Evolutionary conservation across 2,113 vertebrate genomes (phyloP).

Genomic region (Lophotis ruficrista): DNA sequence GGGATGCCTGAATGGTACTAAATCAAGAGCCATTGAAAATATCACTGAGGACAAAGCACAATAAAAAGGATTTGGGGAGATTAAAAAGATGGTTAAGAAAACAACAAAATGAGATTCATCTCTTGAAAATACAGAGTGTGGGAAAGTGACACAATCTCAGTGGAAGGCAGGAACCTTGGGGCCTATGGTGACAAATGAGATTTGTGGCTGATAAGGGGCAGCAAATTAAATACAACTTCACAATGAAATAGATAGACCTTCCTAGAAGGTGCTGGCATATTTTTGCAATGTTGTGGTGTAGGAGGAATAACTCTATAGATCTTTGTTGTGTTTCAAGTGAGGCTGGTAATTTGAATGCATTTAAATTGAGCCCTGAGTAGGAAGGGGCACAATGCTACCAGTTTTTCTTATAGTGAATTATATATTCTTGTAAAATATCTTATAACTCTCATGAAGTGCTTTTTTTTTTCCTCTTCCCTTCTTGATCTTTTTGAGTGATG

Average conservation of each 20-base stretch:
- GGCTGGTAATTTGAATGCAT: not conserved
- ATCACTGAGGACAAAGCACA: not conserved
- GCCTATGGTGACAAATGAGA: not conserved
- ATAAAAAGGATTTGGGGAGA: not conserved
- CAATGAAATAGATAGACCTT: not conserved
- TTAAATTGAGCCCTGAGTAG: not conserved
- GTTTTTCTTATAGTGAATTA: not conserved
- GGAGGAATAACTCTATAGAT: not conserved
- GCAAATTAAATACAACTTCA: slow-evolving; percentile 2
- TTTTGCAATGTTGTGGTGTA: not conserved
- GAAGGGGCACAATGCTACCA: not conserved
- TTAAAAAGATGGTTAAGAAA: not conserved
- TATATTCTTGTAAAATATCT: not conserved
- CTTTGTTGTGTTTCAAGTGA: not conserved
- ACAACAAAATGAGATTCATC: not conserved
- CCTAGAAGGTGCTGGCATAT: not conserved
- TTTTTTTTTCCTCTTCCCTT: not conserved
- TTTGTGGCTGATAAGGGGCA: not conserved
- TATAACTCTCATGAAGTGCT: not conserved
- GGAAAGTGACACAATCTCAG: not conserved
- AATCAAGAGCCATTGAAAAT: not conserved
- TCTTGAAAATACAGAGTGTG: not conserved
- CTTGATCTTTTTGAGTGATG: not conserved
- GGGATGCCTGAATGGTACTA: not conserved
- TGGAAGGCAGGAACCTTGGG: not conserved